Evolutionary conservation across 2,797 vertebrate genomes (phyloP), one percentile per base, ranked within the genome.

Genomic region (Acipenser transmontanus): DNA sequence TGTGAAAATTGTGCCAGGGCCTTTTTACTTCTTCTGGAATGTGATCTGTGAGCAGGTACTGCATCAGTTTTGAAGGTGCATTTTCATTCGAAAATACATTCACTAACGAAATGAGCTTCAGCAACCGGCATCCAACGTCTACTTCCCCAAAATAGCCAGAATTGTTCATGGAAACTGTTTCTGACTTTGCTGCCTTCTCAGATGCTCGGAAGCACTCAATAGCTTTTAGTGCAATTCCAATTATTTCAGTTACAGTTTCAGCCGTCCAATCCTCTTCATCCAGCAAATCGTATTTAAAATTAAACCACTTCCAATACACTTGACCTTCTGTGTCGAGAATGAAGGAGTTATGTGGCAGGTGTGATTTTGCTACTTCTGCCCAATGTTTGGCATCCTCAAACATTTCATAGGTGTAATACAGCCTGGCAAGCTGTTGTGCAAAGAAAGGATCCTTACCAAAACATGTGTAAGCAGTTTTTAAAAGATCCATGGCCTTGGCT

Each of bases 361-460:
- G 63, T 2, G 6, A 49, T 78, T 84, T 87, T 68, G 87, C 87
- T 0, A 69, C 48, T 0, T 71, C 1, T 50, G 81, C 87, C 74
- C 88, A 90, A 0, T 71, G 0, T 14, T 78, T 13, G 0, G 87
- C 89, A 2, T 88, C 81, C 51, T 78, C 49, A 76, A 87, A 91
- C 57, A 77, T 84, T 47, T 80, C 73, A 0, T 87, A 59, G 12
- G 7, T 82, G 65, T 87, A 82, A 69, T 84, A 76, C 7, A 89
- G 66, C 6, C 87, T 79, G 2, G 89, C 88, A 50, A 91, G 78
- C 56, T 89, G 86, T 73, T 91, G 88, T 61, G 89, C 89, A 8
- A 91, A 81, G 34, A 1, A 63, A 0, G 83, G 17, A 73, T 89
- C 79, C 64, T 83, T 82, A 17, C 78, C 81, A 1, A 89, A 75